Percentiles rank a stretch among this genome's conserved stretches.
Conservation (phyloP, 2,888 invertebrate species). For the Aleiodes testaceus region DNA sequence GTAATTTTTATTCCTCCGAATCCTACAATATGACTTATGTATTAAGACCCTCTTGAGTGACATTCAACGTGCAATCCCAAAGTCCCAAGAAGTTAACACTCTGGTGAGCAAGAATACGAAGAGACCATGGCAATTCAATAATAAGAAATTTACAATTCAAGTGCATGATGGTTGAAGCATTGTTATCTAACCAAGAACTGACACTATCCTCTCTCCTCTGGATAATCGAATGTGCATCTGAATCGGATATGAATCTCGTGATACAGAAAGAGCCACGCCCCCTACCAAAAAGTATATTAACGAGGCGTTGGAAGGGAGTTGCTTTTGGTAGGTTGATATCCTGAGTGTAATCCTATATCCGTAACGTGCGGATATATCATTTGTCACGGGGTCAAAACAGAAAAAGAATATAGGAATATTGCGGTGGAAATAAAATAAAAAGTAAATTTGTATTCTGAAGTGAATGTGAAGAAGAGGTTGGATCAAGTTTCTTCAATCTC, state of each 20-base stretch:
- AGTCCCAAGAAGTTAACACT: conserved; percentile 14
- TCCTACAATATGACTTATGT: not conserved
- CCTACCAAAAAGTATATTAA: conserved; percentile 3
- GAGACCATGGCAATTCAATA: conserved; percentile 41
- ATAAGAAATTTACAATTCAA: conserved; percentile 54
- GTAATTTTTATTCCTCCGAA: not conserved
- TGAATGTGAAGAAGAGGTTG: conserved; percentile 6
- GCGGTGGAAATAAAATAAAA: conserved; percentile 14
- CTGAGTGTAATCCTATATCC: conserved; percentile 21
- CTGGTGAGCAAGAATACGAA: not conserved
- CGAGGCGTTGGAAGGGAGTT: conserved; percentile 2
- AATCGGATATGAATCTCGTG: conserved; percentile 49
- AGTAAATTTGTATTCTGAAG: conserved; percentile 23
- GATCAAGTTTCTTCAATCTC: conserved; percentile 12
- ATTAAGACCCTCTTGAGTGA: not conserved
- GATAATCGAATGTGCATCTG: conserved; percentile 50
- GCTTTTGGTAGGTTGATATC: not conserved
- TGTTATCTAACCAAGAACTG: conserved; percentile 42
- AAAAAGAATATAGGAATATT: not conserved
- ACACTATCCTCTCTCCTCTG: conserved; percentile 35
- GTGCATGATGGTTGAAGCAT: conserved; percentile 48
- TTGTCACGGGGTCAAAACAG: conserved; percentile 23
- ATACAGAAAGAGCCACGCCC: conserved; percentile 11
- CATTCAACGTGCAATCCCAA: not conserved
- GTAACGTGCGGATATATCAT: conserved; percentile 14